Evolutionary conservation across 2,888 invertebrate species (phyloP), one percentile per base, ranked within the genome.

Genomic region (Brachyptera putata): DNA sequence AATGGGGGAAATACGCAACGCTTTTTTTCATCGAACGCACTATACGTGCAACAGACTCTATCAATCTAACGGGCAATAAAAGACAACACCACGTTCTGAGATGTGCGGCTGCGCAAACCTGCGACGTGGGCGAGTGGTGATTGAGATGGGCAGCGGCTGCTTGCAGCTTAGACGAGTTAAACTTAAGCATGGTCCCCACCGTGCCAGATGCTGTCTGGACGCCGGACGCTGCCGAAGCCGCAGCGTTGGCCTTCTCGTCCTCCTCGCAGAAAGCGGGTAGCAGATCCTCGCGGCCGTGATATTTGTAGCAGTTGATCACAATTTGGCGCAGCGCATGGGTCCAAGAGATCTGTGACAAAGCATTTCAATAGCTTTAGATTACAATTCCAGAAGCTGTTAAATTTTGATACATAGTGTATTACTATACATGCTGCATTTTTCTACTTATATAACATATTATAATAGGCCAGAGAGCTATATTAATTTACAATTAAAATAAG

Each of bases 301-400:
- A 96, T 79, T 95, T 95, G 81, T 97, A 97, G 78, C 97, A 97
- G 78, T 96, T 96, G 72, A 95, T 91, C 63, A 97, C 96, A 69
- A 97, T 96, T 77, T 95, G 95, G 53, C 96, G 83, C 68, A 97
- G 79, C 26, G 96, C 96, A 76, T 96, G 95, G 24, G 96, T 97
- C 96, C 97, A 97, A 58, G 95, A 95, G 75, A 96, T 95, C 95
- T 95, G 77, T 53, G 75, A 67, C 43, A 22, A 22, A 21, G 30
- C 11, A 30, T 11, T 30, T 11, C n/a, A n/a, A n/a, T n/a, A n/a
- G n/a, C n/a, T n/a, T n/a, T n/a, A n/a, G n/a, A n/a, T n/a, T n/a
- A n/a, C n/a, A n/a, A n/a, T n/a, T n/a, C n/a, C n/a, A n/a, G n/a
- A n/a, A n/a, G n/a, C n/a, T n/a, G n/a, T n/a, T n/a, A n/a, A n/a